phyloP scores from a whole-genome alignment of 2,113 vertebrate genomes.

The Ictidomys tridecemlineatus region DNA sequence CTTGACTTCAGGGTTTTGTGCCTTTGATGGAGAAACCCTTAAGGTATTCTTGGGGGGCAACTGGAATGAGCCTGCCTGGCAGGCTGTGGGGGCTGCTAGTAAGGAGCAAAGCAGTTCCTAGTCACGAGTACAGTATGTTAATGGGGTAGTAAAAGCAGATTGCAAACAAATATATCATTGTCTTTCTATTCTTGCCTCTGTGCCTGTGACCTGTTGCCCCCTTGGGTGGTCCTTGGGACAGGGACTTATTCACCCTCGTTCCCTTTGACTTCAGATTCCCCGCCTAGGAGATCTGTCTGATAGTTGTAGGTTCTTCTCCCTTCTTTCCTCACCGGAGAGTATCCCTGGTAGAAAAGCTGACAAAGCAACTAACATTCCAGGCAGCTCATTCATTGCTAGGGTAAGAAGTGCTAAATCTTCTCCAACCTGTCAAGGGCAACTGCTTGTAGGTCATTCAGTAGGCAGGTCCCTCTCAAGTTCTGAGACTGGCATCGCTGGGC shows the following conservation, averaged over 20 bases:
- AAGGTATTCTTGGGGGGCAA: constrained; percentile 46
- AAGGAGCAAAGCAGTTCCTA: not conserved
- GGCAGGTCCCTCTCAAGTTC: not conserved
- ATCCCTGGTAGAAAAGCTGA: constrained; percentile 25
- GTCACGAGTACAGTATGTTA: not conserved
- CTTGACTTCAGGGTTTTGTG: constrained; percentile 29
- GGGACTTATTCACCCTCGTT: not conserved
- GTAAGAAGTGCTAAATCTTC: constrained; percentile 37
- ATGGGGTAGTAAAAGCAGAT: constrained; percentile 83
- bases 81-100: not conserved
- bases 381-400: constrained; percentile 28
- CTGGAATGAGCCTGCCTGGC: constrained; percentile 13
- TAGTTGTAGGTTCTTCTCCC: not conserved
- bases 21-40: constrained; percentile 43
- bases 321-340: not conserved
- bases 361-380: not conserved
- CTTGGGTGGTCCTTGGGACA: not conserved
- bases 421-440: not conserved
- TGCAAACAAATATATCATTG: constrained; percentile 50
- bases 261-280: too few relatives aligned
- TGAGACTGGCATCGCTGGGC: not conserved
- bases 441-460: not conserved
- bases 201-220: not conserved
- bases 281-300: not conserved
- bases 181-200: constrained; percentile 12